Conservation (phyloP, 1,140 invertebrate genomes). For the Halictus rubicundus region DNA sequence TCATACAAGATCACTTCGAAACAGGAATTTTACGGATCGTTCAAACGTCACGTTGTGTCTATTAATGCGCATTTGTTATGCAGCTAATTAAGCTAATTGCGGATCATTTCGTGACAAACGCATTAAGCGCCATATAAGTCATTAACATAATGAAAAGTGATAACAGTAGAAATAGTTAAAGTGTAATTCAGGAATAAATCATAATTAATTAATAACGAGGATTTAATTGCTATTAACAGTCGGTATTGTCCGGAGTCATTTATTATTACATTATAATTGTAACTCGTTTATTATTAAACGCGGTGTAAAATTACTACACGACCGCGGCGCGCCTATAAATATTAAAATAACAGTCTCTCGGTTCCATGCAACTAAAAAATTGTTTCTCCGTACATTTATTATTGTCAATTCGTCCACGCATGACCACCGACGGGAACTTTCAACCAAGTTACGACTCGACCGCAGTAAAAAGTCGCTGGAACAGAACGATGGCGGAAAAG, state of each 20-base stretch:
- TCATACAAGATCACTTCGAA: no score
- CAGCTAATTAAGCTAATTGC: constrained; percentile 17
- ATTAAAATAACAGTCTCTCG: no score
- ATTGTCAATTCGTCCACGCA: constrained; percentile 24
- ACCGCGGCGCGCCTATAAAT: no score
- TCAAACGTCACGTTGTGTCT: no score
- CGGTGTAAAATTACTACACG: no score
- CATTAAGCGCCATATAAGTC: not conserved
- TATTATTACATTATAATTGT: not conserved
- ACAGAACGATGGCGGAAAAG: constrained; percentile 28
- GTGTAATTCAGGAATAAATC: constrained; percentile 1
- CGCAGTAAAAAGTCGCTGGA: constrained; percentile 23
- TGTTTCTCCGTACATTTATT: constrained; percentile 10
- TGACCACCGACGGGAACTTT: constrained; percentile 7
- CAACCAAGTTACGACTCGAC: not conserved
- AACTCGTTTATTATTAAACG: not conserved
- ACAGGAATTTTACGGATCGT: no score
- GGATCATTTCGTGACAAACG: not conserved
- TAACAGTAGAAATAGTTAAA: not conserved
- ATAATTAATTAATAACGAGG: not conserved
- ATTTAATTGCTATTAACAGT: not conserved
- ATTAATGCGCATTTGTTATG: not conserved
- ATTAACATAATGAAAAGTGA: constrained; percentile 27
- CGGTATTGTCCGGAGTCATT: not conserved
- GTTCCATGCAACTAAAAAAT: not conserved